Evolutionary conservation across 1,140 invertebrate genomes (phyloP), one percentile per base, ranked within the genome.

Genomic region (Microplitis demolitor): DNA sequence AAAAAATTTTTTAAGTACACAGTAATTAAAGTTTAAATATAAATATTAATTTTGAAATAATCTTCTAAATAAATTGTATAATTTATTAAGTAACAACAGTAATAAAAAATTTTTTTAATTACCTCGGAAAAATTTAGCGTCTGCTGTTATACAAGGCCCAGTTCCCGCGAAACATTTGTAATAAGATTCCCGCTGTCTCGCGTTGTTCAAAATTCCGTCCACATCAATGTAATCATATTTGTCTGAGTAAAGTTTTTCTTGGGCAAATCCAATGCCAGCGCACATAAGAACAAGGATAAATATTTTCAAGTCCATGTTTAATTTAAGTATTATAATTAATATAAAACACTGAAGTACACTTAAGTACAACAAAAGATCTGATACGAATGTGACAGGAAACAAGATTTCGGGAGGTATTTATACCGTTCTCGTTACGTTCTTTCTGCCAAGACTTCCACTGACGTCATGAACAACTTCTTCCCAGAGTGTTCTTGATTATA

Each of bases 211-310:
- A 58, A 79, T 76, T 0, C 4, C 70, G 33, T 77, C 74, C 4
- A 76, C 73, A 54, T 77, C 53, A 13, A 79, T 63, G 60, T 76
- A 14, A 63, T 79, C 78, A 69, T 79, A 77, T 34, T 77, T 79
- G n/a, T 72, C 34, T 4, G 72, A 70, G 16, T 76, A 76, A 35
- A 39, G 13, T 67, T 73, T 45, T 34, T 73, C 37, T 13, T 8
- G 16, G 24, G 35, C 53, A 35, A 64, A 31, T 4, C 60, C 61
- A 6, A 54, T 63, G 66, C 62, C 60, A 11, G 14, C 5, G 31
- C 31, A n/a, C 13, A 66, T 4, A 33, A 66, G 13, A 4, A 33
- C 35, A 24, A 72, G 13, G 16, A 72, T 14, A 31, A 66, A 13
- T 39, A 16, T 13, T 33, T 54, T 14, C 1, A 50, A 61, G 9